These are phyloP conservation scores for Thelaira solivaga DNA, from an alignment of 2,888 invertebrate species.

Conservation along the genomic window DNA sequence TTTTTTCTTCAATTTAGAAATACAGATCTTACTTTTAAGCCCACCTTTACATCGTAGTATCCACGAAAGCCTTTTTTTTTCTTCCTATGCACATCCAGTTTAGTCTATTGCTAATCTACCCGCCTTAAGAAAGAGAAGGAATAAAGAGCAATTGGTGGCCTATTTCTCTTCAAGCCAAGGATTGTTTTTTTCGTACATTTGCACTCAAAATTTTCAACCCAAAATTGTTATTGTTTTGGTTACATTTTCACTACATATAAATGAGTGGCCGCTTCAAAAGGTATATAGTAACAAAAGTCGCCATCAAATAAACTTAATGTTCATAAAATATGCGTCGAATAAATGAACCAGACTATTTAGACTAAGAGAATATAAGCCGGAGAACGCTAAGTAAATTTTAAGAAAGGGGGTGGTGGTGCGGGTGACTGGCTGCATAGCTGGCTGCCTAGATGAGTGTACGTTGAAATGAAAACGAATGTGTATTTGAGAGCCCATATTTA, in stretches of 20 bases:
- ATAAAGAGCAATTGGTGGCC: too few relatives aligned
- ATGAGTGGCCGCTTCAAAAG: neutral
- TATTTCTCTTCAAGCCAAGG: too few relatives aligned
- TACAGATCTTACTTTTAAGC: too few relatives aligned
- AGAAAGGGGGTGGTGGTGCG: too few relatives aligned
- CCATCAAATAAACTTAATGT: conserved; percentile 60
- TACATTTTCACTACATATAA: neutral
- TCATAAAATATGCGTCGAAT: conserved; percentile 58
- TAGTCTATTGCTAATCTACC: too few relatives aligned
- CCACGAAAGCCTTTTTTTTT: too few relatives aligned
- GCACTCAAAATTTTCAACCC: neutral
- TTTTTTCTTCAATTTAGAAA: too few relatives aligned
- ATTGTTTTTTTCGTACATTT: neutral
- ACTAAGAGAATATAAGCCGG: neutral
- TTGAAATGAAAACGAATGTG: neutral
- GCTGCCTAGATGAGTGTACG: neutral
- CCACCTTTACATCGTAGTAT: too few relatives aligned
- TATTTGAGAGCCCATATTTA: neutral
- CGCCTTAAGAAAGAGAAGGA: too few relatives aligned
- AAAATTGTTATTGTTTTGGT: neutral
- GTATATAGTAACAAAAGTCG: conserved; percentile 32
- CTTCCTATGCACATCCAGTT: too few relatives aligned
- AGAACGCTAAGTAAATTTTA: too few relatives aligned
- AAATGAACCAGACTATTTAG: conserved; percentile 22
- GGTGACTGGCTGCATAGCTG: neutral